Conservation (phyloP, 2,113 vertebrate genomes). For the Tapirus terrestris region DNA sequence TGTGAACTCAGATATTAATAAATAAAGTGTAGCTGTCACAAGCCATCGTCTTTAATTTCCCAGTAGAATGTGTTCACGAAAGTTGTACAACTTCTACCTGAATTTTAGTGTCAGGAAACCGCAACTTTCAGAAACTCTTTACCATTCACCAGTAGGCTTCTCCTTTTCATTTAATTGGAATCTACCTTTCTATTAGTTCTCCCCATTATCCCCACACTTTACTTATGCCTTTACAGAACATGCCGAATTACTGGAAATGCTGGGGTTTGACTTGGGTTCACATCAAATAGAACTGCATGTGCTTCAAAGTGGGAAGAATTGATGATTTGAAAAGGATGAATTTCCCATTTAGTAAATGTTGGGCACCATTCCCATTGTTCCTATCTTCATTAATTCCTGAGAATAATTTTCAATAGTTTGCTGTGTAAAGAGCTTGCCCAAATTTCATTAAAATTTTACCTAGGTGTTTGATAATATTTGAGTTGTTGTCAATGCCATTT, state of each 20-base stretch:
- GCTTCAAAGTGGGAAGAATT: not conserved
- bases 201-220: not conserved
- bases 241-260: not conserved
- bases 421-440: not conserved
- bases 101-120: not conserved
- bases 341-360: not conserved
- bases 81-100: not conserved
- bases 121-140: not conserved
- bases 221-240: not conserved
- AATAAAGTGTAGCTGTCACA: not conserved
- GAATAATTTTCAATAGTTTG: not conserved
- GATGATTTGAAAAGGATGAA: not conserved
- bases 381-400: not conserved
- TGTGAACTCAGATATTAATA: not conserved
- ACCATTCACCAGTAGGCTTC: not conserved
- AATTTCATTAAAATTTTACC: slow-evolving; percentile 13
- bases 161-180: not conserved
- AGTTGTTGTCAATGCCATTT: not conserved
- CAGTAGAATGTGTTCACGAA: not conserved
- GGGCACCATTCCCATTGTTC: not conserved
- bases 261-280: not conserved
- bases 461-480: not conserved
- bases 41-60: slow-evolving; percentile 33
- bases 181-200: not conserved
- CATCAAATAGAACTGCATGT: not conserved